Percentiles rank a stretch among this genome's conserved stretches.
Evolutionary conservation across 1,140 invertebrate species (phyloP).

Genomic region (Eupristina koningsbergeri): DNA sequence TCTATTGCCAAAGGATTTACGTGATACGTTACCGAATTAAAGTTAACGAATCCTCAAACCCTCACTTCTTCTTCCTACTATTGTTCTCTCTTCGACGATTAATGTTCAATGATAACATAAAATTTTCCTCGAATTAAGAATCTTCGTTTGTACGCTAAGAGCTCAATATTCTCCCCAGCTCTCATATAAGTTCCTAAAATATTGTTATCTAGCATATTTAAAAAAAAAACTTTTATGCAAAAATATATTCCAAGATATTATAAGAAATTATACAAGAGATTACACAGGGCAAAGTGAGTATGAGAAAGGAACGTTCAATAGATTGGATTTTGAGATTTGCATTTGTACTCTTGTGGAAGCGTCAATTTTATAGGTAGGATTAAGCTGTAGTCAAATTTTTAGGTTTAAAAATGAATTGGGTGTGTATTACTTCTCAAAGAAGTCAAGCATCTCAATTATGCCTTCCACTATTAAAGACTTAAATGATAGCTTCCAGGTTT

Average conservation of each 20-base stretch:
- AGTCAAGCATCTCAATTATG: conserved; percentile 44
- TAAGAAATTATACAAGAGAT: not conserved
- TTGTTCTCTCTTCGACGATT: conserved; percentile 19
- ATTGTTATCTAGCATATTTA: not conserved
- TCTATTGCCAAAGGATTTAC: conserved; percentile 37
- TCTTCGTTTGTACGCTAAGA: not conserved
- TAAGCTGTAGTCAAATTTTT: not conserved
- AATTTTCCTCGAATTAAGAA: conserved; percentile 7
- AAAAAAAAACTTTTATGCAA: not conserved
- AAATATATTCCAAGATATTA: conserved; percentile 20
- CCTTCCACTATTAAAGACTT: conserved; percentile 4
- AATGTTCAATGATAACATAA: conserved; percentile 34
- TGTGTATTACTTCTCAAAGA: not conserved
- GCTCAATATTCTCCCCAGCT: not conserved
- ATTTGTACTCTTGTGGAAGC: not conserved
- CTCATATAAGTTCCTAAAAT: not conserved
- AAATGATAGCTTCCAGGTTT: conserved; percentile 26
- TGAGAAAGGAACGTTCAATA: conserved; percentile 3
- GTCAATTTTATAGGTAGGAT: not conserved
- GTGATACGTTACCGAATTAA: conserved; percentile 42
- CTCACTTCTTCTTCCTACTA: not conserved
- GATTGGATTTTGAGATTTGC: conserved; percentile 47
- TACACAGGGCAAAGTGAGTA: not conserved
- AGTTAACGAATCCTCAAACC: conserved; percentile 31
- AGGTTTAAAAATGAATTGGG: not conserved